Evolutionary conservation across 1,140 invertebrate genomes (phyloP).

Genomic region (Notospermus geniculatus): DNA sequence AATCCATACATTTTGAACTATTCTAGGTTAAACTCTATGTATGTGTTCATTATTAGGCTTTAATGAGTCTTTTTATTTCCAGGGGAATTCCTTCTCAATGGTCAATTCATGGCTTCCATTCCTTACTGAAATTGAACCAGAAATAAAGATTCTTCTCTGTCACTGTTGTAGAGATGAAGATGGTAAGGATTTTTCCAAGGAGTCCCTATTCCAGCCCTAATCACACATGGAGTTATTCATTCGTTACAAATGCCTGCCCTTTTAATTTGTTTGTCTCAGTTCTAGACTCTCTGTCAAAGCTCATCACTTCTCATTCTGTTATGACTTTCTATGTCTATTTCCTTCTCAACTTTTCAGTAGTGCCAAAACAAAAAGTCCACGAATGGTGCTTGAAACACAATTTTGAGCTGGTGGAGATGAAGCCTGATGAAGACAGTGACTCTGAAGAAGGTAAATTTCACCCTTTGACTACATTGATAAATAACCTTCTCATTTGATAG

Average conservation of each 20-base stretch:
- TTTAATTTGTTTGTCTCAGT: too few species aligned
- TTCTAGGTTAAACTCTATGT: neutral
- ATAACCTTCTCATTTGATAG: too few species aligned
- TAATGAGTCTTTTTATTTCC: constrained; percentile 17
- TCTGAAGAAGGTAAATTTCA: constrained; percentile 54
- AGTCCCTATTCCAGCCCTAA: too few species aligned
- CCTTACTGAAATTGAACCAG: constrained; percentile 58
- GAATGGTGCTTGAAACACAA: constrained; percentile 67
- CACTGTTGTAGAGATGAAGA: constrained; percentile 45
- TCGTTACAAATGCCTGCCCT: too few species aligned
- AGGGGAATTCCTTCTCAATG: constrained; percentile 58
- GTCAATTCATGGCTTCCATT: constrained; percentile 58
- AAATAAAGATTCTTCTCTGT: constrained; percentile 61
- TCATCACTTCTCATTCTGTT: neutral
- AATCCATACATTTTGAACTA: too few species aligned
- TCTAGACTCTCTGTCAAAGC: neutral
- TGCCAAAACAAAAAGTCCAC: constrained; percentile 52
- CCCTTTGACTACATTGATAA: too few species aligned
- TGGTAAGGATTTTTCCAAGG: constrained; percentile 25
- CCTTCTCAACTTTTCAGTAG: constrained; percentile 23
- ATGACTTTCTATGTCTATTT: neutral
- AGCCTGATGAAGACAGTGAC: constrained; percentile 59
- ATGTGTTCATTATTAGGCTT: constrained; percentile 6
- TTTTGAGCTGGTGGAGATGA: constrained; percentile 74
- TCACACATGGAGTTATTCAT: too few species aligned